Conservation (phyloP, 1,140 invertebrate genomes). For the Pseudomyrmex concolor region DNA sequence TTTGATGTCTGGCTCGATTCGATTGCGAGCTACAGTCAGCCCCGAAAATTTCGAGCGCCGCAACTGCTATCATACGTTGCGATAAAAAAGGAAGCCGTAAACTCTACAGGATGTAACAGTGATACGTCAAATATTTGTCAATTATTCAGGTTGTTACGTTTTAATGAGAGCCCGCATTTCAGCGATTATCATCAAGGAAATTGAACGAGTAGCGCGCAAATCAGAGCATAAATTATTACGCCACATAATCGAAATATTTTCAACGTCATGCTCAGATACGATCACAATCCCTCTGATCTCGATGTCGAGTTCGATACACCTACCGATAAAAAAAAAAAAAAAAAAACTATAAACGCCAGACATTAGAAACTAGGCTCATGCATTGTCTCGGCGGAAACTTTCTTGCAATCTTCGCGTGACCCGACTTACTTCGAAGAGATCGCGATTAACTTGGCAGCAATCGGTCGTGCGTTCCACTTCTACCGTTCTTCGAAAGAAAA, state of each 20-base stretch:
- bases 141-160: not conserved
- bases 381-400: slow-evolving; percentile 24
- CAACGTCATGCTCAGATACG: slow-evolving; percentile 18
- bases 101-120: not conserved
- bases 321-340: not conserved
- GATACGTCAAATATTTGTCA: not conserved
- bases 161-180: slow-evolving; percentile 10
- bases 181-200: slow-evolving; percentile 36
- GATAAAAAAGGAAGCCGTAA: not conserved
- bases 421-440: slow-evolving; percentile 21
- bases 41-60: no score
- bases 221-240: slow-evolving; percentile 8
- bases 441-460: not conserved
- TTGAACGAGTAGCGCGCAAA: not conserved
- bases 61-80: not conserved
- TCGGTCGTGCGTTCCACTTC: slow-evolving; percentile 1
- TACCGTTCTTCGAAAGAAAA: not conserved
- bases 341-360: slow-evolving; percentile 22
- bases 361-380: not conserved
- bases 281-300: not conserved
- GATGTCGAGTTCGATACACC: not conserved
- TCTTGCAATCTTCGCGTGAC: slow-evolving; percentile 46
- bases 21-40: no score
- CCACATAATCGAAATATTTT: slow-evolving; percentile 31
- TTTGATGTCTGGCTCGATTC: no score